Conservation (phyloP, 2,888 invertebrate species). For the Agrilus biguttatus region DNA sequence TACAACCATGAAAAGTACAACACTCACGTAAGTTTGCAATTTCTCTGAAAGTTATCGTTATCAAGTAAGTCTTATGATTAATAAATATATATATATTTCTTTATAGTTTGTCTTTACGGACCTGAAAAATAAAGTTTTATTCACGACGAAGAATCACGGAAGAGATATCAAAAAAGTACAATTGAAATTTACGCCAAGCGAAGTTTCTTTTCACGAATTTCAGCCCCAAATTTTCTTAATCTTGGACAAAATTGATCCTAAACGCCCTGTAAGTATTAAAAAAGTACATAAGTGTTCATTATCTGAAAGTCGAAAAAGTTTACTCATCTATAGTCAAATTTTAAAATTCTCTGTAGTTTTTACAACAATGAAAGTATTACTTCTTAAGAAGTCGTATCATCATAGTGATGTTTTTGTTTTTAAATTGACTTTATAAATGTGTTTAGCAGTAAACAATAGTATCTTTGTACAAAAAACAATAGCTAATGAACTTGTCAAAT, state of each 20-base stretch:
- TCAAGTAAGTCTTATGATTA: neutral
- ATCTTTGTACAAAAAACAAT: neutral
- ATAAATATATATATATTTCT: constrained; percentile 11
- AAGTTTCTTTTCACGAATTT: constrained; percentile 60
- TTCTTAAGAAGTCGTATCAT: neutral
- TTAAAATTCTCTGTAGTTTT: neutral
- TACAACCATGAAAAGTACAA: constrained; percentile 71
- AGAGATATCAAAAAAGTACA: constrained; percentile 45
- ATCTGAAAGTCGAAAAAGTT: neutral
- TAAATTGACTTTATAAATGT: neutral
- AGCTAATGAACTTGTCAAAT: neutral
- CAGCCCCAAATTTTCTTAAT: constrained; percentile 55
- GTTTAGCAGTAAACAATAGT: neutral
- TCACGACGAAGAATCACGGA: constrained; percentile 63
- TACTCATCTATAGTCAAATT: too few species aligned
- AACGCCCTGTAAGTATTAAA: constrained; percentile 14
- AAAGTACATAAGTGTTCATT: neutral
- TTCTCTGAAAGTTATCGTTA: neutral
- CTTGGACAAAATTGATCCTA: constrained; percentile 55
- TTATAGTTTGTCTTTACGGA: constrained; percentile 79
- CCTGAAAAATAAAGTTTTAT: constrained; percentile 58
- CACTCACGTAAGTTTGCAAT: constrained; percentile 51
- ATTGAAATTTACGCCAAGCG: constrained; percentile 62
- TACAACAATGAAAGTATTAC: neutral
- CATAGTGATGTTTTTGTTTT: neutral